Evolutionary conservation across 53 echinoderm and acorn worm genomes (phyloP), one percentile per base, ranked within the genome.

Genomic region (Holothuria leucospilota): DNA sequence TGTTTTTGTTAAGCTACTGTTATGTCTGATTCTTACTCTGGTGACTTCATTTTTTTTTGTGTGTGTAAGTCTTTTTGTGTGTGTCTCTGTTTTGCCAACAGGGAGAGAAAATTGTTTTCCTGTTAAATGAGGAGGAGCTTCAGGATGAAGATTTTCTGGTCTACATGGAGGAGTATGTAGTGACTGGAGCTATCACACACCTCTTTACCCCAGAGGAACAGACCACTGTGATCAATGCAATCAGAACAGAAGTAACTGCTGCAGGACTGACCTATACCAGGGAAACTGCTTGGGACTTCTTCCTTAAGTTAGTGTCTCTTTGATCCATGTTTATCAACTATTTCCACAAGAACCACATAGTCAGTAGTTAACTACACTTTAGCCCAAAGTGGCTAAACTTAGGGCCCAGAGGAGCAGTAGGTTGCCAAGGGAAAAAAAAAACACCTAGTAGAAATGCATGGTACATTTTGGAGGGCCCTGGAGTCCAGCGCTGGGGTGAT

Each of bases 231-330:
- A 97, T 97, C 74, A 97, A 97, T 90, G 95, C 97, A 29, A 97
- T 97, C 81, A 87, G 97, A 9, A 97, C 97, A 7, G 97, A 97
- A 86, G 97, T 97, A 39, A 93, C 94, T 0, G 94, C 94, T 10
- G 94, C 96, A 10, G 96, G 96, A 20, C 82, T 97, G 67, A 97
- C 97, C 23, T 97, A 97, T 85, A 97, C 97, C 63, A 88, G 97
- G 42, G 97, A 97, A 62, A 94, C 94, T 29, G 97, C 97, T 4
- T 97, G 97, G 97, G 89, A 97, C 65, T 97, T 94, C 88, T 97
- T 97, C 82, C 95, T 97, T 67, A 97, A 97, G 97, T 96, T 84
- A 90, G 97, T 56, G 2, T 18, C 2, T 15, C 56, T 56, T 56
- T 18, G 13, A 49, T 11, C 8, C 5, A 16, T 56, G 5, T 16